Evolutionary conservation across 2,113 vertebrate species (phyloP).

Genomic region (Aplodontia rufa): DNA sequence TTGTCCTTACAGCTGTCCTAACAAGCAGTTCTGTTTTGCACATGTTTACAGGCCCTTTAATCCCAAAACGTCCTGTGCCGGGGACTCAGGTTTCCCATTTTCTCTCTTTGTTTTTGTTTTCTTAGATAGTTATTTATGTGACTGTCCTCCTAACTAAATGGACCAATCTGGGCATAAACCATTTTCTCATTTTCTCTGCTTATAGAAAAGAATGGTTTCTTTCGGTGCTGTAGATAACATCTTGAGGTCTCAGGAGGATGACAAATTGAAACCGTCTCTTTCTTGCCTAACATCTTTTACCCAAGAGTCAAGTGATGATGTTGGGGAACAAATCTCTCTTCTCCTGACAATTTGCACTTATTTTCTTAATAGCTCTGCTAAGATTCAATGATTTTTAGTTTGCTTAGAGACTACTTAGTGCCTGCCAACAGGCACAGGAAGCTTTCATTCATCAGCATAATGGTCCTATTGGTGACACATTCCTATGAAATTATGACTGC

Average conservation of each 20-base stretch:
- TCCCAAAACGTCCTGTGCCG: not conserved
- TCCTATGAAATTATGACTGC: conserved; percentile 44
- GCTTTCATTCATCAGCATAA: conserved; percentile 58
- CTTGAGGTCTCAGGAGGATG: conserved; percentile 65
- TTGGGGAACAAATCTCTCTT: conserved; percentile 60
- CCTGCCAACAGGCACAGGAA: conserved; percentile 38
- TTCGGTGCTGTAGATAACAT: conserved; percentile 63
- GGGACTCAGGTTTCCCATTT: conserved; percentile 42
- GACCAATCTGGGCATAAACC: conserved; percentile 72
- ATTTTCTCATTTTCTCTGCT: conserved; percentile 78
- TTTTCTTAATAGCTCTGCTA: conserved; percentile 65
- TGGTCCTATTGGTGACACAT: not conserved
- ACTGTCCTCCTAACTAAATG: conserved; percentile 75
- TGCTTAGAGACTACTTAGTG: conserved; percentile 56
- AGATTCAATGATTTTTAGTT: conserved; percentile 57
- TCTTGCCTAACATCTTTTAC: conserved; percentile 66
- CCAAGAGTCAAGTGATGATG: conserved; percentile 64
- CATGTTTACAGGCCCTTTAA: conserved; percentile 8
- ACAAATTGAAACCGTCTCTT: conserved; percentile 70
- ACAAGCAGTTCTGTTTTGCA: not conserved
- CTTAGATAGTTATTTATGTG: conserved; percentile 72
- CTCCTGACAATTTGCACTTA: conserved; percentile 69
- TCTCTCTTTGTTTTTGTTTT: conserved; percentile 70
- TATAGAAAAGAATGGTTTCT: conserved; percentile 66
- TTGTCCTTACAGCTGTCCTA: not conserved